Conservation (phyloP, 2,888 invertebrate species). For the Lamellibrachia satsuma region DNA sequence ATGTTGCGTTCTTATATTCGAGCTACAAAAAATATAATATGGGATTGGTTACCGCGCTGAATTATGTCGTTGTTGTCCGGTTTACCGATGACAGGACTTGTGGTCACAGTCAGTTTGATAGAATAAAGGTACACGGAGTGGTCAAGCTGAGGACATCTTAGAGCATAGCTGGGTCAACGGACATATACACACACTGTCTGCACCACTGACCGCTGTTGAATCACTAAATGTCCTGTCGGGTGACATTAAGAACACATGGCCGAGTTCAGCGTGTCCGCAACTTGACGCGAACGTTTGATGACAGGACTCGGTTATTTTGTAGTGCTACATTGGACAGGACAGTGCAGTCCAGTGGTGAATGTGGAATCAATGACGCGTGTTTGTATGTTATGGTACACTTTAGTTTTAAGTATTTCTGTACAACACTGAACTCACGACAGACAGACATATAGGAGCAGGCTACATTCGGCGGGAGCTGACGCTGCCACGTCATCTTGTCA, state of each 20-base stretch:
- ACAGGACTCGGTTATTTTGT: slow-evolving; percentile 5
- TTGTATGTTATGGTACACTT: background rate
- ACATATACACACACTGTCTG: background rate
- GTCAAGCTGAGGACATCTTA: background rate
- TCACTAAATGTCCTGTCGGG: background rate
- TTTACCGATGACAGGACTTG: background rate
- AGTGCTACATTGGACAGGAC: background rate
- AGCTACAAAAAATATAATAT: background rate
- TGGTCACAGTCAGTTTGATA: background rate
- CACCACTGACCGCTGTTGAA: background rate
- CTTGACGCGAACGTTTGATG: background rate
- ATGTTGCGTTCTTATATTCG: too few species aligned
- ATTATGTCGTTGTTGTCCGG: background rate
- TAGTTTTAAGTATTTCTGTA: background rate
- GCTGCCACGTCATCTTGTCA: background rate
- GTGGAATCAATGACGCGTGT: background rate
- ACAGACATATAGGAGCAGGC: background rate
- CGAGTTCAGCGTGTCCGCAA: background rate
- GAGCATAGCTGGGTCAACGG: background rate
- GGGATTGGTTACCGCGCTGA: background rate
- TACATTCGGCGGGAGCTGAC: background rate
- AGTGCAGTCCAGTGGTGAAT: background rate
- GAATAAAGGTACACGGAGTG: background rate
- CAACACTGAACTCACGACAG: background rate
- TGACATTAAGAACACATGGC: background rate